Percentiles rank a stretch among this genome's conserved stretches.
phyloP scores from a whole-genome alignment of 1,140 invertebrate species.

The Uloborus diversus region DNA sequence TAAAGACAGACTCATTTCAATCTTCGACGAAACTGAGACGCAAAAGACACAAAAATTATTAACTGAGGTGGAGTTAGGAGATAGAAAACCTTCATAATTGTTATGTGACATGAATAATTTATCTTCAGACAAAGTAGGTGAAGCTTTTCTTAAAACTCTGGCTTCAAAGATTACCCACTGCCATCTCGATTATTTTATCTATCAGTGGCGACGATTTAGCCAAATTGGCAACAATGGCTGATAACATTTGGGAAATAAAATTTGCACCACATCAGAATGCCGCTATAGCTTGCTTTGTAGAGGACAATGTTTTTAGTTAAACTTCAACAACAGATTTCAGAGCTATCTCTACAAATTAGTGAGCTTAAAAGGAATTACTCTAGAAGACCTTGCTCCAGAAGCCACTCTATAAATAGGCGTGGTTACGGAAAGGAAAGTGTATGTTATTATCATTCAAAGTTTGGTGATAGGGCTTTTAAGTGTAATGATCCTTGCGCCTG shows the following conservation, averaged over 20 bases:
- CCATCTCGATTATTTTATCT: background rate
- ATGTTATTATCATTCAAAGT: conserved; percentile 9
- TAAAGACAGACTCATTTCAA: background rate
- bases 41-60: conserved; percentile 12
- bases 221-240: conserved; percentile 7
- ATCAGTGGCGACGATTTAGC: conserved; percentile 2
- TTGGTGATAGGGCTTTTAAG: background rate
- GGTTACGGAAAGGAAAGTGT: background rate
- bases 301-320: conserved; percentile 18
- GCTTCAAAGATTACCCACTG: background rate
- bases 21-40: background rate
- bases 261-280: background rate
- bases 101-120: conserved; percentile 24
- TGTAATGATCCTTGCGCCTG: background rate
- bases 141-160: conserved; percentile 15
- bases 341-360: conserved; percentile 1
- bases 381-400: background rate
- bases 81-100: conserved; percentile 22
- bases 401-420: conserved; percentile 5
- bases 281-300: background rate
- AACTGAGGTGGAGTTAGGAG: conserved; percentile 15
- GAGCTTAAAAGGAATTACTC: background rate
- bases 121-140: background rate
- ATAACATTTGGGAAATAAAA: conserved; percentile 27
- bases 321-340: conserved; percentile 2